These are phyloP conservation scores for Condylostylus longicornis DNA, from an alignment of 1,140 invertebrate genomes.

Conservation along the genomic window DNA sequence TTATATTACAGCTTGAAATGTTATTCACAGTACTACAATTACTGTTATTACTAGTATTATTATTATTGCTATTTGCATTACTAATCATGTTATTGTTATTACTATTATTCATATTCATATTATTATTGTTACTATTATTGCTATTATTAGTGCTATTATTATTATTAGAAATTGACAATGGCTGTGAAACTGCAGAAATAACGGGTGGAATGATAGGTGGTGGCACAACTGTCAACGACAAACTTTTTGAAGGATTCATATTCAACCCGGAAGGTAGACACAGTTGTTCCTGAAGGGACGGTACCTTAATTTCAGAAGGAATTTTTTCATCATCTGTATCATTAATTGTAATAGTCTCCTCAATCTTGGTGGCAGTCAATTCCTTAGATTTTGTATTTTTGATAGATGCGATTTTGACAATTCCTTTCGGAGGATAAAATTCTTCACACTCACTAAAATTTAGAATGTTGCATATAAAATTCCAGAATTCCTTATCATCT, in stretches of 20 bases:
- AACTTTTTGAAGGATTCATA: conserved; percentile 27
- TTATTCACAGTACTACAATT: neutral
- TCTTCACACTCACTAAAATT: conserved; percentile 28
- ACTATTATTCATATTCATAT: no score
- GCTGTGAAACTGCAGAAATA: neutral
- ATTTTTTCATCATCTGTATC: conserved; percentile 12
- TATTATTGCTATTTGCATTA: neutral
- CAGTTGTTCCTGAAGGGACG: conserved; percentile 29
- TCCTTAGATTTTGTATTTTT: conserved; percentile 18
- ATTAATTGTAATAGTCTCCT: conserved; percentile 6
- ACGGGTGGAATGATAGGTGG: conserved; percentile 1
- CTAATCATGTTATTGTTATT: conserved; percentile 1
- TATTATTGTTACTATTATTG: neutral
- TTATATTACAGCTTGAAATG: no score
- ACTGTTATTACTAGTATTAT: neutral
- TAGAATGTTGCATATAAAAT: conserved; percentile 32
- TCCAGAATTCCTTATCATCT: conserved; percentile 46
- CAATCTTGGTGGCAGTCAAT: conserved; percentile 1
- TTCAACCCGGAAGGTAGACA: conserved; percentile 30
- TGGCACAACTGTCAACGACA: conserved; percentile 6
- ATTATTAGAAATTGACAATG: conserved; percentile 1
- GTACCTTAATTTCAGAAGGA: conserved; percentile 23
- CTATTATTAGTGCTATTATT: neutral
- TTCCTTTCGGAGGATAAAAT: conserved; percentile 28
- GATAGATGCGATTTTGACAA: conserved; percentile 25